Evolutionary conservation across 2,888 invertebrate species (phyloP), one percentile per base, ranked within the genome.

Genomic region (Sminthurinus aureus): DNA sequence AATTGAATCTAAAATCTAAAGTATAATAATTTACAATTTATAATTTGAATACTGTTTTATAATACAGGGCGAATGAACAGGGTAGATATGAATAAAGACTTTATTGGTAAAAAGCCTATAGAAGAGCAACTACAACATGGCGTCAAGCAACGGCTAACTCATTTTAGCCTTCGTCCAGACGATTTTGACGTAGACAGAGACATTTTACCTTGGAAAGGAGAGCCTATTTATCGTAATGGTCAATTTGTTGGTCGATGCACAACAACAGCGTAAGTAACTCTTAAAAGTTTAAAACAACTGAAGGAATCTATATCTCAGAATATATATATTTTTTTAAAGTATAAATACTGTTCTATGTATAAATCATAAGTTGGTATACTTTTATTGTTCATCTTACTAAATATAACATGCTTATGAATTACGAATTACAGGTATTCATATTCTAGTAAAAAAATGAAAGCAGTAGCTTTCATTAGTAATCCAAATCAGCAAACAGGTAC

Each of bases 201-300:
- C 71, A n/a, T 50, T 18, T 71, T 66, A 22, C 71, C 79, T 38
- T 18, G 26, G 24, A 67, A 66, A 1, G 79, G 79, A 9, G 79
- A 79, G 24, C 79, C 79, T 13, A 79, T 79, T 8, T 79, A 26
- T 79, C 50, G 71, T 0, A 79, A 79, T 71, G 79, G 79, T 2
- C 22, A 51, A 0, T 79, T 51, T 79, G 22, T 79, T 51, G 79
- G 79, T n/a, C 20, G 18, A 0, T 51, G n/a, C 0, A 71, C 71
- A 3, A 51, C 69, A 11, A 6, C 18, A 6, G 51, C 67, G 79
- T 79, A 71, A 69, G 79, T 50, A 12, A n/a, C n/a, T n/a, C n/a
- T n/a, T n/a, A n/a, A n/a, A n/a, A n/a, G n/a, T n/a, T n/a, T n/a
- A n/a, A n/a, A n/a, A n/a, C n/a, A n/a, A n/a, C n/a, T n/a, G n/a